Evolutionary conservation across 2,888 invertebrate genomes (phyloP).

Genomic region (Platerodrilus igneus): DNA sequence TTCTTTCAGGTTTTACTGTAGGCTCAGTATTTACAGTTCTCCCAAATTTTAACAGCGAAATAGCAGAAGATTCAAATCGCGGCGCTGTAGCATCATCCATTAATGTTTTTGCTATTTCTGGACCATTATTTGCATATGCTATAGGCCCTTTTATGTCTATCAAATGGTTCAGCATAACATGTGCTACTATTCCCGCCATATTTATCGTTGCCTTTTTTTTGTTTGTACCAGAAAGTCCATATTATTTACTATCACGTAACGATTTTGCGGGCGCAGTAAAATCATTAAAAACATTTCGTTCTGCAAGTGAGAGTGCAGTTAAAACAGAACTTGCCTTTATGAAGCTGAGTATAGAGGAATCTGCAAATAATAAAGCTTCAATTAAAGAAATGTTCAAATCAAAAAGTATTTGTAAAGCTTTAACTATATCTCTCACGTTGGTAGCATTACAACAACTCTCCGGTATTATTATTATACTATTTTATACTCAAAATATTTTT

Average conservation of each 20-base stretch:
- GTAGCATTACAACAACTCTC: conserved; percentile 76
- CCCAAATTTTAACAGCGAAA: conserved; percentile 81
- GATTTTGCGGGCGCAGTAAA: conserved; percentile 50
- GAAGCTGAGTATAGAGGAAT: conserved; percentile 30
- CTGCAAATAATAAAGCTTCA: conserved; percentile 35
- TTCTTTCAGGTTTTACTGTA: conserved; percentile 58
- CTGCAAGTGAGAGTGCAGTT: conserved; percentile 56
- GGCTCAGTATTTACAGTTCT: conserved; percentile 65
- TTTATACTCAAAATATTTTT: conserved; percentile 69
- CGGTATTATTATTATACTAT: conserved; percentile 71
- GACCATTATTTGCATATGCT: conserved; percentile 64
- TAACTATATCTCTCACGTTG: conserved; percentile 65
- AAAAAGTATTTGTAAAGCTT: conserved; percentile 64
- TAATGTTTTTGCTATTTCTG: conserved; percentile 66
- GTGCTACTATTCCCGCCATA: conserved; percentile 57
- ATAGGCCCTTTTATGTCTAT: conserved; percentile 71
- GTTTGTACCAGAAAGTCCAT: conserved; percentile 80
- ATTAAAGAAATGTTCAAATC: conserved; percentile 57
- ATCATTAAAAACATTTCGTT: conserved; percentile 64
- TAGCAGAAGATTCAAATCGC: conserved; percentile 60
- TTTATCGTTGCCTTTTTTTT: conserved; percentile 60
- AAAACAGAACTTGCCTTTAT: conserved; percentile 38
- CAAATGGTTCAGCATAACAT: conserved; percentile 59
- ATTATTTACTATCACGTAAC: conserved; percentile 60
- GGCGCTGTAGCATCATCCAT: conserved; percentile 80